Evolutionary conservation across 2,888 invertebrate species (phyloP), one percentile per base, ranked within the genome.

Genomic region (Cylindroiulus punctatus): DNA sequence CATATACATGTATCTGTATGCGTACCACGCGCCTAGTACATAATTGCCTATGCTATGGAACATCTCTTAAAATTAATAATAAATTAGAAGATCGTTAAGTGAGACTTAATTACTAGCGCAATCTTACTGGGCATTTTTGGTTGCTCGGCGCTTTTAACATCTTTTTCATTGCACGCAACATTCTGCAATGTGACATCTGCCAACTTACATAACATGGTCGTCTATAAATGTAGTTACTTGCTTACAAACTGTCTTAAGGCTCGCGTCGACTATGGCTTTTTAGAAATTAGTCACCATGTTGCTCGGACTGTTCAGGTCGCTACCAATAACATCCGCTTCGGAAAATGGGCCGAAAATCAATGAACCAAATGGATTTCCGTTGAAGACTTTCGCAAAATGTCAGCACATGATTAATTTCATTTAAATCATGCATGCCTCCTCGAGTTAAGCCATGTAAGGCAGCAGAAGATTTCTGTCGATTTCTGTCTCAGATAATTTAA

Each of bases 271-370:
- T 65, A 65, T 10, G 22, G 26, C 65, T 26, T 65, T 65, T 65
- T 65, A 65, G 22, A 65, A 65, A 65, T 26, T 22, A 22, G 65
- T 26, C 65, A 22, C 22, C 65, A 65, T 65, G 65, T 65, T 22
- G 22, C 65, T 65, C 22, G 22, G 65, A 65, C 22, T 22, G 22
- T 26, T n/a, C 57, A 57, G n/a, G 57, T 57, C 57, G n/a, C 57
- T 65, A 65, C 65, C 65, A 65, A 65, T 65, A 65, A 65, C 65
- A 65, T 65, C 65, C n/a, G 65, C 65, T 65, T 65, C 65, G 65
- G 22, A 22, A 26, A 22, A 65, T 22, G 22, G 65, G 22, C 22
- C 22, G 65, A 65, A 65, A 65, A 65, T 65, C 65, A 65, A 65
- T 65, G 65, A 22, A 65, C 22, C 65, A 22, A 65, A 65, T 65